A percentile compares a stretch with the other conserved stretches of the same genome.
These are phyloP conservation scores for Strix occidentalis DNA, from an alignment of 2,797 vertebrate species.

Conservation along the genomic window DNA sequence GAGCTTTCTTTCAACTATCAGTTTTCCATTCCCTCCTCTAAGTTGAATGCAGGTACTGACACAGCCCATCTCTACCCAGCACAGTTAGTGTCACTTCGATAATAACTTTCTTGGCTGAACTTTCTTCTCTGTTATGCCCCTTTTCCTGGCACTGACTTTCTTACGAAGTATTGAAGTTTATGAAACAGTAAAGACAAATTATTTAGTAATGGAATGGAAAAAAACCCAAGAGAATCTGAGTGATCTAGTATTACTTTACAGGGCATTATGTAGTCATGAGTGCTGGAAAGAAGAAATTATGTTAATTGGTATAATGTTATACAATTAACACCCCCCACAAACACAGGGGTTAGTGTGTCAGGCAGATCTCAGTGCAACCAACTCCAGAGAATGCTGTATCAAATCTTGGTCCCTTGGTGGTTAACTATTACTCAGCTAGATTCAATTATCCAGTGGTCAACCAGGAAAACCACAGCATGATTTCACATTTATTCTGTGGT, in stretches of 20 bases:
- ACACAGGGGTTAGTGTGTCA: not conserved
- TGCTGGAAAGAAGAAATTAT: constrained; percentile 1
- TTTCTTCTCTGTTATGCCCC: not conserved
- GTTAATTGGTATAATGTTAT: not conserved
- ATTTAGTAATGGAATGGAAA: not conserved
- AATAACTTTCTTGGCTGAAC: not conserved
- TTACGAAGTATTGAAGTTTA: not conserved
- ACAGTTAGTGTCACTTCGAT: not conserved
- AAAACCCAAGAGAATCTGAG: not conserved
- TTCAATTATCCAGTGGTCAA: not conserved
- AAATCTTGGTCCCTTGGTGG: not conserved
- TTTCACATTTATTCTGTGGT: not conserved
- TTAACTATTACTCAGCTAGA: not conserved
- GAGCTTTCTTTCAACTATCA: not conserved
- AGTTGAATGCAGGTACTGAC: not conserved
- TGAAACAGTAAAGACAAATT: not conserved
- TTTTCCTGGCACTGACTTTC: not conserved
- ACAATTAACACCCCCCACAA: not conserved
- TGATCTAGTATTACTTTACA: not conserved
- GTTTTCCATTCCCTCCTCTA: not conserved
- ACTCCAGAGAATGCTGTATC: not conserved
- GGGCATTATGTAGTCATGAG: not conserved
- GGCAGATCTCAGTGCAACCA: not conserved
- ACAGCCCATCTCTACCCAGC: not conserved
- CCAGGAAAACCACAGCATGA: not conserved